These are phyloP conservation scores for Parochlus steinenii DNA, from an alignment of 2,888 invertebrate species.

Conservation along the genomic window DNA sequence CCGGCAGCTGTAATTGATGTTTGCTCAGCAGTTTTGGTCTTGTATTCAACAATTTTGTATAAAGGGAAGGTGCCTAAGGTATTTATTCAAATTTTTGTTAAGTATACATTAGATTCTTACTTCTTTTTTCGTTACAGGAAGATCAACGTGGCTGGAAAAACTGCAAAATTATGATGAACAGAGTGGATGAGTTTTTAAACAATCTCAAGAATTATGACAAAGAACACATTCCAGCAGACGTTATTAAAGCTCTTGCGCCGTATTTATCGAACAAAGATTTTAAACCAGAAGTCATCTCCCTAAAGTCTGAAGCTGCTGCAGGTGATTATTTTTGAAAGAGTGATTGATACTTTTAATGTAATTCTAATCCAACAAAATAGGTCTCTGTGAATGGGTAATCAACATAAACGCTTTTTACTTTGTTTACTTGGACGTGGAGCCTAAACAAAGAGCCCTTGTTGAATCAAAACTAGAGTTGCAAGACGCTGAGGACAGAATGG, in stretches of 20 bases:
- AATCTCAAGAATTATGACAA: conserved; percentile 79
- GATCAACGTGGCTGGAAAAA: conserved; percentile 87
- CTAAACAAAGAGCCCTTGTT: conserved; percentile 70
- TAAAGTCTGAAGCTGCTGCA: conserved; percentile 82
- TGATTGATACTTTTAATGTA: too few relatives aligned
- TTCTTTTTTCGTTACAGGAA: too few relatives aligned
- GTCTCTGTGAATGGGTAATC: conserved; percentile 86
- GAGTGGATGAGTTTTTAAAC: conserved; percentile 72
- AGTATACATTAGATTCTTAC: too few relatives aligned
- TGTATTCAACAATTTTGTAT: too few relatives aligned
- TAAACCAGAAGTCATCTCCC: conserved; percentile 61
- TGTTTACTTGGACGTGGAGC: conserved; percentile 82
- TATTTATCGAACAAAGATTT: conserved; percentile 53
- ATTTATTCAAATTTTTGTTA: too few relatives aligned
- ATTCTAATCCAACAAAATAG: too few relatives aligned
- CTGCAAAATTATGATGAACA: conserved; percentile 77
- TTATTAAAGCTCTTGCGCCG: conserved; percentile 57
- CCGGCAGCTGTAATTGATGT: conserved; percentile 79
- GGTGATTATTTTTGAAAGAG: too few relatives aligned
- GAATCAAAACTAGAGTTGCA: conserved; percentile 72
- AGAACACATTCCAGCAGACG: conserved; percentile 78
- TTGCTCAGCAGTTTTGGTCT: conserved; percentile 69
- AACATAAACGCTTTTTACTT: conserved; percentile 82
- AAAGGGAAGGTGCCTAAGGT: conserved; percentile 77
- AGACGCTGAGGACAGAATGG: conserved; percentile 63